Evolutionary conservation across 1,140 invertebrate species (phyloP), one percentile per base, ranked within the genome.

Genomic region (Drosophila baimaii): DNA sequence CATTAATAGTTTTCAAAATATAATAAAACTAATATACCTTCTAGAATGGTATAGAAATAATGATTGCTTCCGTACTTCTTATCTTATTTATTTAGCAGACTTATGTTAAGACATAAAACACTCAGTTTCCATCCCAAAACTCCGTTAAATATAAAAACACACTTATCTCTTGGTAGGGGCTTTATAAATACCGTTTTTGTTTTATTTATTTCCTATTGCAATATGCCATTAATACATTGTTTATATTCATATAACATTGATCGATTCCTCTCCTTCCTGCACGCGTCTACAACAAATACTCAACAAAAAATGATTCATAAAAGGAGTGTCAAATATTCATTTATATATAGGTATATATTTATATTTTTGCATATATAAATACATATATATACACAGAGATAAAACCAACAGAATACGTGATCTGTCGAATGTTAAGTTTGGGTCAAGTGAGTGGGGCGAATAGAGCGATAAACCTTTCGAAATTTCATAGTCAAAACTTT

Each of bases 241-340:
- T 84, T 80, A 83, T 83, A 84, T 84, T 83, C 81, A 83, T 80
- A 83, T 83, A 83, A 83, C 81, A 83, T 76, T 83, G 65, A 63
- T 83, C 81, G 72, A 71, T 61, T 64, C 55, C 66, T 72, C 54
- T 46, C 37, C 43, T 27, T 43, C 17, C 47, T 44, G 74, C 79
- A 75, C 49, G 64, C 64, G 59, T 64, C 76, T 69, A 75, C 80
- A 81, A 77, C 76, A 81, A 82, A 85, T 71, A 66, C 51, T 86
- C 59, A 84, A 84, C 81, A 85, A 75, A 84, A 81, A 70, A 59
- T 73, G 46, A 62, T 64, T 74, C 33, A 44, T 64, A 44, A 72
- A 69, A 68, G 63, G 52, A 75, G 58, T 63, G 81, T 82, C 65
- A 81, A 66, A 76, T 80, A 81, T 78, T 73, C 66, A 76, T 69